These are phyloP conservation scores for Neoitamus cyanurus DNA, from an alignment of 2,888 invertebrate species.

Conservation along the genomic window DNA sequence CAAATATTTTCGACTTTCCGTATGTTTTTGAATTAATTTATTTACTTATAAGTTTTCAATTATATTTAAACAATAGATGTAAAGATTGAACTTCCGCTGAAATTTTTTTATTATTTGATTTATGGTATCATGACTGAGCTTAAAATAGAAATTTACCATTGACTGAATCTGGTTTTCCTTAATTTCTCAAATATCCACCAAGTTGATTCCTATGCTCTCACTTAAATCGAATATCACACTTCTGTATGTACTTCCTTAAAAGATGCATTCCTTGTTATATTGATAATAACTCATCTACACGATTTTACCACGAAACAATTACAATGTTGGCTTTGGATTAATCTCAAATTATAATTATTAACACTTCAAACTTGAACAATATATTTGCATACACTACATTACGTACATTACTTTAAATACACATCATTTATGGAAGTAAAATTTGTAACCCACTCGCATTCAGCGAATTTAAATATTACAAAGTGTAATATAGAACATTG, in stretches of 20 bases:
- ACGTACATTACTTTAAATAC: not conserved
- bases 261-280: not conserved
- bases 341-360: not conserved
- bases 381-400: not conserved
- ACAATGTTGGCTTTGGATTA: not conserved
- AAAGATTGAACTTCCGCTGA: not conserved
- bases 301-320: not conserved
- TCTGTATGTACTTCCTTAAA: not conserved
- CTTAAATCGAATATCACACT: not conserved
- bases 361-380: not conserved
- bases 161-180: not conserved
- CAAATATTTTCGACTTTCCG: no score
- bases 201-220: not conserved
- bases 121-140: not conserved
- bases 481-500: not conserved
- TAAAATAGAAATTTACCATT: not conserved
- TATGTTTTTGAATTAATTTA: no score
- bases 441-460: not conserved
- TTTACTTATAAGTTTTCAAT: no score
- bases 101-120: not conserved
- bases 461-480: not conserved
- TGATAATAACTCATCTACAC: not conserved
- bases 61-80: no score
- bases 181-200: not conserved
- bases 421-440: not conserved